Evolutionary conservation across 2,888 invertebrate genomes (phyloP), one percentile per base, ranked within the genome.

Genomic region (Cenopis cana): DNA sequence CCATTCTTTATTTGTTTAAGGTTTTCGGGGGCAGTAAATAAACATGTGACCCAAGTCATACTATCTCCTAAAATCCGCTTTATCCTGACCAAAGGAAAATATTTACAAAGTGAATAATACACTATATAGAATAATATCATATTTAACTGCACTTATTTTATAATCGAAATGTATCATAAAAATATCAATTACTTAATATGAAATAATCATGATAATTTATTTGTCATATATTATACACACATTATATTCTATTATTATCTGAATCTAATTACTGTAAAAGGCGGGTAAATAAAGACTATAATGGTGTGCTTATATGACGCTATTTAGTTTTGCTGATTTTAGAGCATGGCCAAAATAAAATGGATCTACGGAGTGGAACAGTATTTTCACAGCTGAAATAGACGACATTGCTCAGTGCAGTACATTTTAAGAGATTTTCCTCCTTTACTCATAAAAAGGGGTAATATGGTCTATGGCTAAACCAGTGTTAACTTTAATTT

Each of bases 401-500:
- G 8, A 33, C 6, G 33, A 5, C 29, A 5, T 5, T 29, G 29
- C 29, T 4, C 3, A 29, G 29, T 5, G 29, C 29, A 29, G 5
- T 4, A 4, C 29, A 5, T 4, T 29, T 29, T 29, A 29, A 29
- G 29, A 29, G 29, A 29, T 5, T 29, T 4, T 5, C 29, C 29
- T 5, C 29, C 29, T 29, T 29, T n/a, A n/a, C n/a, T n/a, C n/a
- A n/a, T n/a, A n/a, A n/a, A n/a, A n/a, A n/a, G n/a, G n/a, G n/a
- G n/a, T n/a, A n/a, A n/a, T n/a, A n/a, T n/a, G n/a, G n/a, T 29
- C 29, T 2, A 29, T 5, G 29, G 5, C 2, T 33, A 5, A 33
- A 33, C 33, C 9, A 33, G 9, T 74, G 79, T 75, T 73, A 76
- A 78, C 50, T 76, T 75, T 70, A 10, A 77, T 71, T 71, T 69